Percentiles rank a stretch among this genome's conserved stretches.
Conservation (phyloP, 2,113 vertebrate species). For the Paraplagusia blochii region DNA sequence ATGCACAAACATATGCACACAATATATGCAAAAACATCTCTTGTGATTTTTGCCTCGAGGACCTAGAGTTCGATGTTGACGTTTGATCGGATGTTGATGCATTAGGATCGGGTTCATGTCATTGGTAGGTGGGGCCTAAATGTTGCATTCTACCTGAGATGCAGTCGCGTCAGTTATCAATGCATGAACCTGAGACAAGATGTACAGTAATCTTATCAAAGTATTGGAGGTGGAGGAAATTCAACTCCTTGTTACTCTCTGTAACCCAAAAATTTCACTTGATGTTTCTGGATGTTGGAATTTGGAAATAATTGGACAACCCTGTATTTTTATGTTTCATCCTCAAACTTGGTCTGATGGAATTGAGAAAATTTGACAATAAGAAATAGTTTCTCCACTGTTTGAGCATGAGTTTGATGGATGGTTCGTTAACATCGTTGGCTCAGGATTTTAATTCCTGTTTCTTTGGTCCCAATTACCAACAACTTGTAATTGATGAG, state of each 20-base stretch:
- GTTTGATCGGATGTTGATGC: constrained; percentile 45
- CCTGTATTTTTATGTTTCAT: too few species aligned
- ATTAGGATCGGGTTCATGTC: constrained; percentile 54
- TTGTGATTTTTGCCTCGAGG: constrained; percentile 54
- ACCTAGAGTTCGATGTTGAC: constrained; percentile 50
- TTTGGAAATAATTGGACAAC: too few species aligned
- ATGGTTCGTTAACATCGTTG: too few species aligned
- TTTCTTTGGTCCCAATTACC: too few species aligned
- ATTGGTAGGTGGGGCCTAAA: constrained; percentile 60
- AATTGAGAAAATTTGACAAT: too few species aligned
- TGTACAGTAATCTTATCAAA: constrained; percentile 35
- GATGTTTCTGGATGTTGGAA: constrained; percentile 25
- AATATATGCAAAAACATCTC: constrained; percentile 54
- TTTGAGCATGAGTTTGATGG: too few species aligned
- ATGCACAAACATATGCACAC: constrained; percentile 76
- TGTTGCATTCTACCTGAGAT: constrained; percentile 80
- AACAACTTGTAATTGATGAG: too few species aligned
- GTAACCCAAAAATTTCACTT: constrained; percentile 31
- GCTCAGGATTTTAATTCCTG: too few species aligned
- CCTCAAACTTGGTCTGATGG: too few species aligned
- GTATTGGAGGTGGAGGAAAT: constrained; percentile 44
- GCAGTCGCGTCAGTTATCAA: constrained; percentile 68
- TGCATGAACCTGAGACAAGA: constrained; percentile 73
- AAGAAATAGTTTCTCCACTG: too few species aligned
- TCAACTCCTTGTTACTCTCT: constrained; percentile 37